Base-by-base conservation (phyloP, 1,140 invertebrate genomes). In the Diprion similis region DNA sequence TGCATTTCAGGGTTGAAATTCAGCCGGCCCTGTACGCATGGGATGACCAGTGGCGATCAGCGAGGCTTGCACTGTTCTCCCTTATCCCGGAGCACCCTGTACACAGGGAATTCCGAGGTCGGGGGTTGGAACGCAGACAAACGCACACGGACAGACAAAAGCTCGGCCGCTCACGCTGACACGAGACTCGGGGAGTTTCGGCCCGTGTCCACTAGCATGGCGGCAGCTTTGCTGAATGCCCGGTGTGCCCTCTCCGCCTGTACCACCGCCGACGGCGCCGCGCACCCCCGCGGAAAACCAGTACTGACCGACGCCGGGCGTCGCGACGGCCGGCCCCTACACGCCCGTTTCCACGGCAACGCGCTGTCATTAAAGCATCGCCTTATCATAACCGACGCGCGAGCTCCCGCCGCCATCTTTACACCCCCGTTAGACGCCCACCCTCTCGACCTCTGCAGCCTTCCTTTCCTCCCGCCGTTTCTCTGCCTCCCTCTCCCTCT, bases 351-450 rank as follows among this genome's bases (percentile, higher is more conserved):
- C 85, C 83, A 87, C 86, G 81, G 86, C 77, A 81, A 87, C 86
- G 76, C 82, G 84, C 82, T 88, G 87, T 87, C 87, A 88, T 88
- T 88, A 88, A 87, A 88, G 86, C 87, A 87, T 88, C 87, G 87
- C 87, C 87, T 88, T 88, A 88, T 88, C 87, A 88, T 87, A 88
- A 88, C 87, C 85, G 85, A 86, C 83, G 85, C 51, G 51, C 86
- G 79, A 78, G 80, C 82, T 77, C 78, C 79, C 78, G 79, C 78
- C 85, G 85, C 85, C 85, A 87, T 86, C 85, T 87, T 86, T 86
- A 85, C 85, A 84, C 84, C 81, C 80, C 72, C 70, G 17, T 67
- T 8, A 37, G 46, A 47, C 51, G 47, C 46, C 72, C 24, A 59
- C 59, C 47, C 64, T 18, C 71, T 51, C 37, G 15, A n/a, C 70